A percentile compares a stretch with the other conserved stretches of the same genome.
These are phyloP conservation scores for Limnephilus rhombicus DNA, from an alignment of 2,888 invertebrate species.

Conservation along the genomic window DNA sequence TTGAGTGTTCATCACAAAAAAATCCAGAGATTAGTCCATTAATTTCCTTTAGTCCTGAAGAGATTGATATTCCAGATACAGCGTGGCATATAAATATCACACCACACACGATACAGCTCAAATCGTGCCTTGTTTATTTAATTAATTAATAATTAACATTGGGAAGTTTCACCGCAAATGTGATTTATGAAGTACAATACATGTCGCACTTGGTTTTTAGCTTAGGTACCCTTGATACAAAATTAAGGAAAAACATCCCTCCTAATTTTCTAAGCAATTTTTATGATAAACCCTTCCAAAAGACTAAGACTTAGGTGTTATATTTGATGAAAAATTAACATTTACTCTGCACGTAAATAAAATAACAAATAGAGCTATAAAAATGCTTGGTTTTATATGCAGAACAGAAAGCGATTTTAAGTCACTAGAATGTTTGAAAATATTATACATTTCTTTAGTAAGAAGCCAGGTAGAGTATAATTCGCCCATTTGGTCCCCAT, in stretches of 20 bases:
- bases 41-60: not conserved
- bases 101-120: not conserved
- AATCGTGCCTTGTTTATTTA: constrained; percentile 1
- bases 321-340: too few relatives aligned
- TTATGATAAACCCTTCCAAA: too few relatives aligned
- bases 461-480: too few relatives aligned
- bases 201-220: not conserved
- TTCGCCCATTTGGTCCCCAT: too few relatives aligned
- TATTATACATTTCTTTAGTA: too few relatives aligned
- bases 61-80: not conserved
- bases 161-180: not conserved
- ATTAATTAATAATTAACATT: not conserved
- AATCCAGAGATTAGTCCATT: not conserved
- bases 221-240: not conserved
- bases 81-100: not conserved
- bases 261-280: too few relatives aligned
- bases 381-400: too few relatives aligned
- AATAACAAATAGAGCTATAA: too few relatives aligned
- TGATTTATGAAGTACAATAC: not conserved
- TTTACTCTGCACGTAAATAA: too few relatives aligned
- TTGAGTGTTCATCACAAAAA: not conserved
- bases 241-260: not conserved
- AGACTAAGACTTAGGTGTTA: too few relatives aligned
- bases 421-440: too few relatives aligned
- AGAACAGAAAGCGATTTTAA: too few relatives aligned